A percentile compares a stretch with the other conserved stretches of the same genome.
These are phyloP conservation scores for Arremon brunneinucha DNA, from an alignment of 2,797 vertebrate species.

Conservation along the genomic window DNA sequence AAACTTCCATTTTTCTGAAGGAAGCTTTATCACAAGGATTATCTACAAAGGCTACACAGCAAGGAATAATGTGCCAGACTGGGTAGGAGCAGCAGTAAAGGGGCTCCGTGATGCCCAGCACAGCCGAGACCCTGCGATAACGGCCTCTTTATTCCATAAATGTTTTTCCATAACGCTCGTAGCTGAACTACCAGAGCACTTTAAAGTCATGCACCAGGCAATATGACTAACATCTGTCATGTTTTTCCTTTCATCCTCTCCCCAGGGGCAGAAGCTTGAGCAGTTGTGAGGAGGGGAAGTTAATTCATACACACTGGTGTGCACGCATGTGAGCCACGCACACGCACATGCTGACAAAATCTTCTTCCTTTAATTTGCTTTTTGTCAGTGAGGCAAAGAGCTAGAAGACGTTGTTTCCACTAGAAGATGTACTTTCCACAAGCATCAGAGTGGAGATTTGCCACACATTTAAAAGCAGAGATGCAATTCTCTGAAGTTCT, in stretches of 20 bases:
- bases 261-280: background rate
- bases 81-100: conserved; percentile 1
- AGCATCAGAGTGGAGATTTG: background rate
- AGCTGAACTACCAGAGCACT: conserved; percentile 12
- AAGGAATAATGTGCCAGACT: background rate
- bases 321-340: rapidly evolving
- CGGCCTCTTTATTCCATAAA: background rate
- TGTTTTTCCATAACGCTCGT: background rate
- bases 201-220: conserved; percentile 30
- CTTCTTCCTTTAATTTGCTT: background rate
- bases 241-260: background rate
- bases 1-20: conserved; percentile 13
- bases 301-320: background rate
- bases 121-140: background rate
- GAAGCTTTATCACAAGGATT: conserved; percentile 39
- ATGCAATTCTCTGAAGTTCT: background rate
- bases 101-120: background rate
- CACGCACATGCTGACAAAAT: rapidly evolving
- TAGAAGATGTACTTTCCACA: background rate
- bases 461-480: background rate
- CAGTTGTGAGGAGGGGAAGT: background rate
- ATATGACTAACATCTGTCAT: conserved; percentile 33
- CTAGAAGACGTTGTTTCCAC: background rate
- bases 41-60: conserved; percentile 37
- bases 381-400: background rate